phyloP scores from a whole-genome alignment of 1,140 invertebrate species.

The Stegodyphus dumicola region DNA sequence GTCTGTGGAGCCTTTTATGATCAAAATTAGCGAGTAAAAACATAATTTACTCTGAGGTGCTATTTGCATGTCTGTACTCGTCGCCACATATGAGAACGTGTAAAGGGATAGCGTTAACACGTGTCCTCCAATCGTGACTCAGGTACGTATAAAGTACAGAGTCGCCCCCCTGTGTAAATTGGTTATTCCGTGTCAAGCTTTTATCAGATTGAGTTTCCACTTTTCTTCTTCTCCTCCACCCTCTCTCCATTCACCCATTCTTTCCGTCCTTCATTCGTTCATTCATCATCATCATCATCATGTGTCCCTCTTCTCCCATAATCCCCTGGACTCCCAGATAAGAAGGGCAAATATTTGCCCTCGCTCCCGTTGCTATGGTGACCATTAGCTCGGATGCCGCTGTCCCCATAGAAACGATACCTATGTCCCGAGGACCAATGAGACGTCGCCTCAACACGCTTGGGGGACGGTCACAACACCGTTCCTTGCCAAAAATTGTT shows the following conservation, averaged over 20 bases:
- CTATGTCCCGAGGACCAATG: constrained; percentile 57
- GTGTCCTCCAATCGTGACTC: constrained; percentile 45
- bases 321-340: constrained; percentile 57
- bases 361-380: constrained; percentile 51
- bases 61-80: not conserved
- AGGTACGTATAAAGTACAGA: constrained; percentile 36
- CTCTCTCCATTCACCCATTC: not conserved
- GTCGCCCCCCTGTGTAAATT: constrained; percentile 48
- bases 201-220: constrained; percentile 62
- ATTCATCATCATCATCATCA: constrained; percentile 62
- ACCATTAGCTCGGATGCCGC: constrained; percentile 56
- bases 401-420: constrained; percentile 54
- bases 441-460: constrained; percentile 27
- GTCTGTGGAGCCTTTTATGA: no score
- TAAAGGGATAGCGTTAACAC: constrained; percentile 46
- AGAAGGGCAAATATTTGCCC: constrained; percentile 60
- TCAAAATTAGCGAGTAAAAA: no score
- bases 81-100: constrained; percentile 44
- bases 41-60: no score
- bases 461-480: constrained; percentile 37
- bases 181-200: constrained; percentile 61
- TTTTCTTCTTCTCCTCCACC: constrained; percentile 37
- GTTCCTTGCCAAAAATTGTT: constrained; percentile 8
- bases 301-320: constrained; percentile 61
- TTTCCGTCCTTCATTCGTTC: constrained; percentile 48